Base-by-base conservation (phyloP, 2,797 vertebrate species). In the Scleropages formosus region DNA sequence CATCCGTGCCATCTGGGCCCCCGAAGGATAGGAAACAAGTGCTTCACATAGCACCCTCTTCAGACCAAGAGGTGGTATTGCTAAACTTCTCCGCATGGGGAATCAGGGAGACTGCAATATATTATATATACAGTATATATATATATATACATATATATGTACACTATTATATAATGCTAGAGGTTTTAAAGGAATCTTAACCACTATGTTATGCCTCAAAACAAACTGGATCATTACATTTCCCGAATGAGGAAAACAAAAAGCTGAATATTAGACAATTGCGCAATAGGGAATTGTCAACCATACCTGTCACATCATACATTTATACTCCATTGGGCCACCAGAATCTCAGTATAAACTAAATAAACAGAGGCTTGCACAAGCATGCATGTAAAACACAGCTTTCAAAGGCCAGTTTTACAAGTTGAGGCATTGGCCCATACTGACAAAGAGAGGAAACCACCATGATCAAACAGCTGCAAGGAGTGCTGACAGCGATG, bases 401-500 rank as follows among this genome's bases (percentile, higher is more conserved):
- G 11, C 15, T 64, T 12, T 26, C 61, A 24, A 26, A 63, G 26
- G n/a, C 65, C 31, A 11, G 22, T 60, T 59, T 78, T 61, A 72
- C 70, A 53, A 8, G 16, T 49, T 59, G 51, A n/a, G 13, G 1
- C 12, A 15, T 7, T 7, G 7, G 56, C 18, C 39, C 26, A 22
- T 12, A 26, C 13, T 22, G 27, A 68, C 27, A 27, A 53, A 77
- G 69, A 75, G 44, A 44, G n/a, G 60, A 80, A 64, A 72, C 76
- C 84, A 77, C 81, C 82, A 81, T 79, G 75, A 84, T 80, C 62
- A 84, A 85, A 87, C 81, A 84, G 62, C 61, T 66, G 64, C 22
- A 71, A 16, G 66, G 67, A 63, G 77, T 78, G 78, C 76, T 82
- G 79, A 81, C 83, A 80, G 68, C 56, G 26, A 59, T 59, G 24